Conservation (phyloP, 2,113 vertebrate genomes). For the Chascanopsetta lugubris region DNA sequence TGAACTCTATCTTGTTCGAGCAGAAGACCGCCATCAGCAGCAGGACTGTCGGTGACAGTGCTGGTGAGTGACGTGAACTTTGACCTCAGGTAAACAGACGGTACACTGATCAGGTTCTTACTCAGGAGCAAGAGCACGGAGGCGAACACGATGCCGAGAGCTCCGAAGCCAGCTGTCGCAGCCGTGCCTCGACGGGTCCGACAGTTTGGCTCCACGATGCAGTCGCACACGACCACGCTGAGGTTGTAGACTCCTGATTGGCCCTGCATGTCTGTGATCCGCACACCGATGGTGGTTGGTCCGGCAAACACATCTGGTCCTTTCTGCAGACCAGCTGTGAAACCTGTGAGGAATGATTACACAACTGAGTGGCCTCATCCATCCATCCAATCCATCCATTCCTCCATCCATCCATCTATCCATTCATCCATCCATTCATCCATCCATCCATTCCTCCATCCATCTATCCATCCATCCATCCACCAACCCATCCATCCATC, state of each 20-base stretch:
- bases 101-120: constrained; percentile 32
- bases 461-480: too few relatives aligned
- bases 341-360: constrained; percentile 38
- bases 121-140: constrained; percentile 44
- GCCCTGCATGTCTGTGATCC: constrained; percentile 66
- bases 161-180: background rate
- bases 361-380: background rate
- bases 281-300: constrained; percentile 47
- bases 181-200: fast-evolving
- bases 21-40: constrained; percentile 19
- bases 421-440: too few relatives aligned
- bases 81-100: background rate
- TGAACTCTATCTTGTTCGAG: constrained; percentile 27
- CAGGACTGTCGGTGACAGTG: constrained; percentile 35
- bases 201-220: constrained; percentile 42
- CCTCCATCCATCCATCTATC: too few relatives aligned
- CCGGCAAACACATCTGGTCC: constrained; percentile 31
- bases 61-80: background rate
- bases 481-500: too few relatives aligned
- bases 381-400: too few relatives aligned
- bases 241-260: constrained; percentile 47
- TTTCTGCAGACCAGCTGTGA: constrained; percentile 60
- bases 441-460: too few relatives aligned
- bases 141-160: constrained; percentile 2
- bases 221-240: constrained; percentile 55